Percentiles rank a stretch among this genome's conserved stretches.
These are phyloP conservation scores for Aelia acuminata DNA, from an alignment of 2,888 invertebrate species.

Conservation along the genomic window DNA sequence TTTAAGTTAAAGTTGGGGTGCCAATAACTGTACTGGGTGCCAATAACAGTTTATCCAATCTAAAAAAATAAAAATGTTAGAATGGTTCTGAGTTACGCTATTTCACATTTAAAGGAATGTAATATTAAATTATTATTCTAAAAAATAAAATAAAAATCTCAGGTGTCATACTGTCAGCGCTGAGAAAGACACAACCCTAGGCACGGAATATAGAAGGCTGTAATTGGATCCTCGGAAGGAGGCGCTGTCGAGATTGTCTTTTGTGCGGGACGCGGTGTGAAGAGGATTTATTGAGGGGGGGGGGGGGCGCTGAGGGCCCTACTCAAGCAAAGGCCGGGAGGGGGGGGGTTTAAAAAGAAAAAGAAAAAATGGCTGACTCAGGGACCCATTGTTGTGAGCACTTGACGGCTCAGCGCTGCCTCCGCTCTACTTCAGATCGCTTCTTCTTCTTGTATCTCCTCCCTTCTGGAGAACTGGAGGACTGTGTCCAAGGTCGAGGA, in stretches of 20 bases:
- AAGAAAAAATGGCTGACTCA: slow-evolving; percentile 32
- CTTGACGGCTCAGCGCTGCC: background rate
- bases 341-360: background rate
- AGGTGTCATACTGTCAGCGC: background rate
- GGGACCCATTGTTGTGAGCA: background rate
- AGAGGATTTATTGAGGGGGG: background rate
- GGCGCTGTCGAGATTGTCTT: background rate
- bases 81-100: too few relatives aligned
- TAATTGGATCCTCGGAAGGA: background rate
- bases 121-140: too few relatives aligned
- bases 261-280: background rate
- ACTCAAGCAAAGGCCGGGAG: background rate
- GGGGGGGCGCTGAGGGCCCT: background rate
- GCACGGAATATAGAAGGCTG: background rate
- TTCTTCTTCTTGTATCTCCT: background rate
- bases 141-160: background rate
- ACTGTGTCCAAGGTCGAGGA: background rate
- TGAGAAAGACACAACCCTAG: background rate
- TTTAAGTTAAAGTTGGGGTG: too few relatives aligned
- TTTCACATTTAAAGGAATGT: too few relatives aligned
- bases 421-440: background rate
- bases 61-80: too few relatives aligned
- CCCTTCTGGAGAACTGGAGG: background rate
- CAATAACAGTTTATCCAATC: too few relatives aligned
- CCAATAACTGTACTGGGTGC: too few relatives aligned